Evolutionary conservation across 2,113 vertebrate species (phyloP).

Genomic region (Syrrhaptes paradoxus): DNA sequence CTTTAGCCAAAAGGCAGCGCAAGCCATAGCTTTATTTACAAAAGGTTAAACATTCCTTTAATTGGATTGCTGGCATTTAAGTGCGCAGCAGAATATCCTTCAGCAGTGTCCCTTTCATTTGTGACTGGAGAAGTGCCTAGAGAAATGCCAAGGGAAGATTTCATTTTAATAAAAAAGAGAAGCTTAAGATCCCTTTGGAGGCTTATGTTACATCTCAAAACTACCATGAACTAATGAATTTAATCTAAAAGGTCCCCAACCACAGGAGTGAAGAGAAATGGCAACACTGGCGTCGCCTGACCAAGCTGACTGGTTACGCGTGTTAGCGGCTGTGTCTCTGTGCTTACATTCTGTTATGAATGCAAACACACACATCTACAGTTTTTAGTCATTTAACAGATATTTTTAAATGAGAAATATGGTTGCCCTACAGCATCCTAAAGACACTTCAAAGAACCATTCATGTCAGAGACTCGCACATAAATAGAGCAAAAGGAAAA

Average conservation of each 20-base stretch:
- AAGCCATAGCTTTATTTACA: slow-evolving; percentile 72
- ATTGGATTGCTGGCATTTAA: slow-evolving; percentile 78
- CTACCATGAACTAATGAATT: slow-evolving; percentile 68
- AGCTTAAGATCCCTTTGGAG: slow-evolving; percentile 62
- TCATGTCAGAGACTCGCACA: not conserved
- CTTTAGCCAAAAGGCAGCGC: slow-evolving; percentile 33
- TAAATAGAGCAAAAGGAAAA: not conserved
- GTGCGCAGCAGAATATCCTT: slow-evolving; percentile 36
- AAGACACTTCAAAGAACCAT: not conserved
- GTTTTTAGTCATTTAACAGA: not conserved
- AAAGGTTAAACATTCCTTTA: slow-evolving; percentile 76
- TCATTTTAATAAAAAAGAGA: slow-evolving; percentile 74
- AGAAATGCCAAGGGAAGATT: slow-evolving; percentile 73
- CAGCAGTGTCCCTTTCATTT: slow-evolving; percentile 62
- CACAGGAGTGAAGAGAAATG: not conserved
- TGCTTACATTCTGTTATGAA: not conserved
- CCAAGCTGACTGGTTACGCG: not conserved
- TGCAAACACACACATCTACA: not conserved
- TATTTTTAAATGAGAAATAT: not conserved
- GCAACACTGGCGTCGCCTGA: not conserved
- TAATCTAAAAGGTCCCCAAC: slow-evolving; percentile 66
- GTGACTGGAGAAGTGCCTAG: slow-evolving; percentile 59
- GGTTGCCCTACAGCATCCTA: not conserved
- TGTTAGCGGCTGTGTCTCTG: not conserved
- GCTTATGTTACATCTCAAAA: slow-evolving; percentile 64